Evolutionary conservation across 2,888 invertebrate species (phyloP).

Genomic region (Spilarctia lutea): DNA sequence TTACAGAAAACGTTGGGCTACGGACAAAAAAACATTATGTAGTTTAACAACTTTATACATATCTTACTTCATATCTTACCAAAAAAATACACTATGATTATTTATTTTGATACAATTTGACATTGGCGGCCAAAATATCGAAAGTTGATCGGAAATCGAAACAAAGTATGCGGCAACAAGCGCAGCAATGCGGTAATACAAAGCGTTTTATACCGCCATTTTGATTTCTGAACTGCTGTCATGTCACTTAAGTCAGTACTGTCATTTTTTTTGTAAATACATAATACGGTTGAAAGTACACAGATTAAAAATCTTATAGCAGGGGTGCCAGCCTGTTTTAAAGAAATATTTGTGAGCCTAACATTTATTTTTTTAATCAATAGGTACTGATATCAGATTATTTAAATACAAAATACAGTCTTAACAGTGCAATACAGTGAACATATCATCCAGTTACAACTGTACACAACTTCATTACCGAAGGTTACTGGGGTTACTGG

Average conservation of each 20-base stretch:
- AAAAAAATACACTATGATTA: conserved; percentile 23
- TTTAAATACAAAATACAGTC: too few relatives aligned
- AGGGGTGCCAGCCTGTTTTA: not conserved
- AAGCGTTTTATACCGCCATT: conserved; percentile 62
- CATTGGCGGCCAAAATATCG: conserved; percentile 64
- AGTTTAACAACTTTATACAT: not conserved
- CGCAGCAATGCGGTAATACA: conserved; percentile 70
- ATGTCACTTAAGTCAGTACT: not conserved
- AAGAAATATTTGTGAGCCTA: too few relatives aligned
- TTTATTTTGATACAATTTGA: conserved; percentile 61
- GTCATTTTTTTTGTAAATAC: not conserved
- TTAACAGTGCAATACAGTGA: too few relatives aligned
- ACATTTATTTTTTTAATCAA: too few relatives aligned
- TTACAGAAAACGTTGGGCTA: not conserved
- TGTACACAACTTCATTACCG: too few relatives aligned
- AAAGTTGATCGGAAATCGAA: conserved; percentile 62
- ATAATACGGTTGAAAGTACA: not conserved
- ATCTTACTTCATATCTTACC: conserved; percentile 29
- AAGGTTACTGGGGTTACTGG: too few relatives aligned
- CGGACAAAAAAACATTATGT: not conserved
- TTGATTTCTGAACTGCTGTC: conserved; percentile 53
- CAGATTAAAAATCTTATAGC: not conserved
- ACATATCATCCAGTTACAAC: too few relatives aligned
- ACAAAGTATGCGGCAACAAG: conserved; percentile 50
- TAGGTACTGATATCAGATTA: too few relatives aligned